These are phyloP conservation scores for Dipus sagitta DNA, from an alignment of 2,797 vertebrate genomes.

Conservation along the genomic window DNA sequence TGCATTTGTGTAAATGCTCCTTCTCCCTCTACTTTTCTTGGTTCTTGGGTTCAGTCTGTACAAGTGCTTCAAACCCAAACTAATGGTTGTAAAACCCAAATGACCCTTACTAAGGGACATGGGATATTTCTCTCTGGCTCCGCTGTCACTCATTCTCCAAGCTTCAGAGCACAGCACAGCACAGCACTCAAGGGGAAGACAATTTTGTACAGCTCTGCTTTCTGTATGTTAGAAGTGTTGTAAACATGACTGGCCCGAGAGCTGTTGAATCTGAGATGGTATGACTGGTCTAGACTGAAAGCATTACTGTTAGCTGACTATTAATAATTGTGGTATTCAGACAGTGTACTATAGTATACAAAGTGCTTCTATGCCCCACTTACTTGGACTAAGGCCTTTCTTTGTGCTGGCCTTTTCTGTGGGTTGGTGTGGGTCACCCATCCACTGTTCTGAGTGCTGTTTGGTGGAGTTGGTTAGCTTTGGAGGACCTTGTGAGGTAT, in stretches of 20 bases:
- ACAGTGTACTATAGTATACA: slow-evolving; percentile 5
- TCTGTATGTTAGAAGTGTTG: background rate
- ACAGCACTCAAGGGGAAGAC: slow-evolving; percentile 20
- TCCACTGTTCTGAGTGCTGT: slow-evolving; percentile 2
- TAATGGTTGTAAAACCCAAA: background rate
- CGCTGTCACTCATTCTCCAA: background rate
- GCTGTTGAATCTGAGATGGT: background rate
- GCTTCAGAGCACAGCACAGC: slow-evolving; percentile 23
- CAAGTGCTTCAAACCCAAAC: background rate
- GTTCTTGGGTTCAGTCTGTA: slow-evolving; percentile 59
- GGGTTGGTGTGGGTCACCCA: background rate
- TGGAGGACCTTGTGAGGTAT: background rate
- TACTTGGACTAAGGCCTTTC: slow-evolving; percentile 47
- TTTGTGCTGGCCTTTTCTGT: slow-evolving; percentile 1
- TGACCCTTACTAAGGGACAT: background rate
- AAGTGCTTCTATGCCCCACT: slow-evolving; percentile 44
- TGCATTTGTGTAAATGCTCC: background rate
- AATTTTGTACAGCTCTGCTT: background rate
- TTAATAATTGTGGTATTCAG: slow-evolving; percentile 27
- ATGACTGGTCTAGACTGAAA: background rate
- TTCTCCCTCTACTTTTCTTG: slow-evolving; percentile 2
- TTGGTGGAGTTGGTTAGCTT: background rate
- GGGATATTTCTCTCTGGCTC: slow-evolving; percentile 27
- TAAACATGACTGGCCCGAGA: background rate
- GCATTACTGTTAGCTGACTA: slow-evolving; percentile 39